A percentile compares a stretch with the other conserved stretches of the same genome.
These are phyloP conservation scores for Mastigias papua DNA, from an alignment of 30 jellyfish, hydroid and myxozoan genomes.

Conservation along the genomic window DNA sequence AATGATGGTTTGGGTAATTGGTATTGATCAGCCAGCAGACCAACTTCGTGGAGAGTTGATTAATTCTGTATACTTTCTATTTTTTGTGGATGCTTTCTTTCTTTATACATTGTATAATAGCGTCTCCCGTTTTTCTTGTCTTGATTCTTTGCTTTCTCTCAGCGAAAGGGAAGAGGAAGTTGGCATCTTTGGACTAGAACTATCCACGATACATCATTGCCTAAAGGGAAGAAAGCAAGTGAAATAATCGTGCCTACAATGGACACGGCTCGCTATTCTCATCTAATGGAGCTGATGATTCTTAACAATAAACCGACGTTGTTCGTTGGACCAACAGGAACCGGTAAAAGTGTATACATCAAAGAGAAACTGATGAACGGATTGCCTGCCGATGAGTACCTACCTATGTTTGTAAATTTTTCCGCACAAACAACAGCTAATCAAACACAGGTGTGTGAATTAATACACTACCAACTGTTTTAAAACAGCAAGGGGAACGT, in stretches of 20 bases:
- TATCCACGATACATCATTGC: constrained; percentile 82
- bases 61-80: no score
- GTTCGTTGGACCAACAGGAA: constrained; percentile 98
- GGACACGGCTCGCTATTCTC: constrained; percentile 98
- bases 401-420: constrained; percentile 94
- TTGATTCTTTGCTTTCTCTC: no score
- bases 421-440: constrained; percentile 98
- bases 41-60: no score
- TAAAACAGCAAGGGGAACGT: no score
- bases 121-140: no score
- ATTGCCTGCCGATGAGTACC: constrained; percentile 79
- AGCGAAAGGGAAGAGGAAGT: constrained; percentile 99
- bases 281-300: constrained; percentile 89
- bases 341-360: constrained; percentile 97
- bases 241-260: constrained; percentile 96
- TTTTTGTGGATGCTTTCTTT: no score
- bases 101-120: no score
- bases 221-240: constrained; percentile 80
- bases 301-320: constrained; percentile 82
- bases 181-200: constrained; percentile 97
- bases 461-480: no score
- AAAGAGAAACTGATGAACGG: constrained; percentile 93
- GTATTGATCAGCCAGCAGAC: no score
- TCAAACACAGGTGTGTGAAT: constrained; percentile 99
- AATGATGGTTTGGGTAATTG: no score